Conservation (phyloP, 1,140 invertebrate species). For the Araneus ventricosus region DNA sequence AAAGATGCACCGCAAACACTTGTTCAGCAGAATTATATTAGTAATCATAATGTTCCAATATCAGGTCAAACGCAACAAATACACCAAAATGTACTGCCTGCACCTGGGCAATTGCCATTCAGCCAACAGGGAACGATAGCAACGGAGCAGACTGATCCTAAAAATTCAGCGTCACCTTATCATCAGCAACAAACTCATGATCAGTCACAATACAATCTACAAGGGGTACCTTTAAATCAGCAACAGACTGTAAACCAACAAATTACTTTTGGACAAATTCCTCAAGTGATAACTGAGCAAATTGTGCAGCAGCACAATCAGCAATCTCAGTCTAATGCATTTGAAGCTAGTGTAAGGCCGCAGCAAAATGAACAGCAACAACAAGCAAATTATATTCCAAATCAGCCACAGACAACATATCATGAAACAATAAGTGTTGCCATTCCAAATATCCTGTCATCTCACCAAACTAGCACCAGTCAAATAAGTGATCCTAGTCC, state of each 20-base stretch:
- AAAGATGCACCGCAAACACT: not conserved
- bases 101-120: not conserved
- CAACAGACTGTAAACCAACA: not conserved
- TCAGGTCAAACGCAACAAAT: not conserved
- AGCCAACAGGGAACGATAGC: not conserved
- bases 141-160: not conserved
- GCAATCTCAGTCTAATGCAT: not conserved
- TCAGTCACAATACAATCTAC: constrained; percentile 1
- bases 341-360: not conserved
- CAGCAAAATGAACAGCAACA: not conserved
- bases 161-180: not conserved
- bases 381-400: not conserved
- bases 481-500: not conserved
- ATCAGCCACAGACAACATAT: not conserved
- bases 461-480: not conserved
- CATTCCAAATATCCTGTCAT: not conserved
- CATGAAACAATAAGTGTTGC: not conserved
- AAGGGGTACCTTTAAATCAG: not conserved
- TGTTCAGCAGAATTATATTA: constrained; percentile 26
- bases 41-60: constrained; percentile 35
- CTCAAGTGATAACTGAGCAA: not conserved
- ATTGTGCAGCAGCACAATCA: not conserved
- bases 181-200: not conserved
- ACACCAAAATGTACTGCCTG: not conserved
- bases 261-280: not conserved